Base-by-base conservation (phyloP, 2,888 invertebrate species). In the Dryobota labecula region DNA sequence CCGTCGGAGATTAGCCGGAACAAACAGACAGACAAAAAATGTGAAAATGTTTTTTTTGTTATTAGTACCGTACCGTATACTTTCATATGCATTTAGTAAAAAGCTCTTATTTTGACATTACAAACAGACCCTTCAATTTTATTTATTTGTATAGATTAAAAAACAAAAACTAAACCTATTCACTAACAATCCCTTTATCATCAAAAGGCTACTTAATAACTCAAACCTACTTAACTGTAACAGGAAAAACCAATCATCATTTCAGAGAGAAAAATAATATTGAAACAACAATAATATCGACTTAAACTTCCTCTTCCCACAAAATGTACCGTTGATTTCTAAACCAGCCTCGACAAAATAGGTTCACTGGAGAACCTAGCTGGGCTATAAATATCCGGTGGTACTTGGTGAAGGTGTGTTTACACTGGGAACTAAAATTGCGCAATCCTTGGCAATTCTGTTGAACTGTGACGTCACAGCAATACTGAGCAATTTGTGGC, bases 301-400 rank as follows among this genome's bases (percentile, higher is more conserved):
- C 36, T 45, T n/a, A 49, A 45, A 80, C 27, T 30, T 47, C 11
- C 24, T 49, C 30, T 47, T 33, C 70, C n/a, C 20, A 47, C 24
- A 58, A 69, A 65, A 70, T 73, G 56, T 77, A 76, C 79, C 73
- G 73, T 81, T 75, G 76, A 61, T 47, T 75, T 66, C 49, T 60
- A 69, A 66, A 67, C 66, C 36, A 73, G 57, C 53, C 57, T 38
- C 43, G 73, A 73, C 49, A 69, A 68, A 73, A 62, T 72, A 70
- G 61, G 47, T 69, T 70, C 41, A 57, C 49, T 68, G 69, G 69
- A 38, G 49, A 68, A 45, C 58, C 72, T 61, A 70, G 63, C 49
- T 68, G 41, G 56, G 62, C 74, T 68, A 81, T 78, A 83, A 84
- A 73, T 81, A 78, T 70, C 68, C 58, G 65, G 66, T 70, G 63